Base-by-base conservation (phyloP, 2,797 vertebrate species). In the Brachyrhaphis roseni region DNA sequence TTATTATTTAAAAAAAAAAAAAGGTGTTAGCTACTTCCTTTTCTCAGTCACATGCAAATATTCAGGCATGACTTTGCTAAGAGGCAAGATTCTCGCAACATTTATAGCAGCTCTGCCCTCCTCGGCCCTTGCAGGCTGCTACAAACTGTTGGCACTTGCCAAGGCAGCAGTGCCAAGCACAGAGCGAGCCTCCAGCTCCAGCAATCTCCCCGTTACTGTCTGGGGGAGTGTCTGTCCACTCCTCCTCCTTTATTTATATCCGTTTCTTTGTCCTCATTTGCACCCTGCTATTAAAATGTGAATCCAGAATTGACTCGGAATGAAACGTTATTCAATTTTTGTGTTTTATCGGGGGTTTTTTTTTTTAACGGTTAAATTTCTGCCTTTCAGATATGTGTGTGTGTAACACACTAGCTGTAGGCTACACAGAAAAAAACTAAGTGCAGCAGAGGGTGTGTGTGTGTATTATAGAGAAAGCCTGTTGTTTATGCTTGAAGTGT, bases 111-210 rank as follows among this genome's bases (percentile, higher is more conserved):
- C 68, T 26, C 41, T 73, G 55, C 31, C 57, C 71, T 49, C 20
- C 26, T 28, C 43, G 0, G 72, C 72, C 73, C 39, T 72, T 41
- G 45, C 77, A 82, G 78, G 79, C 82, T 57, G 72, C 80, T 81
- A 82, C 79, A 45, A 77, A 82, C 66, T 80, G 79, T 87, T 87
- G 87, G 83, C 90, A 82, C 87, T 84, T 82, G 86, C 36, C 78
- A 90, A 74, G 82, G 71, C 77, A 1, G 72, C 28, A 2, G 39
- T 82, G 88, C 90, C 89, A 89, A 86, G 80, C 84, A 4, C 71
- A 26, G 76, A 80, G 64, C 59, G 8, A 83, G 83, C 83, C 83
- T 83, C 84, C 77, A 57, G 51, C 78, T 57, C 53, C 0, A 62
- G 53, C 76, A 82, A 73, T 78, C 28, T 78, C 77, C 73, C 74